phyloP scores from a whole-genome alignment of 2,113 vertebrate species.

The Pitta sordida region DNA sequence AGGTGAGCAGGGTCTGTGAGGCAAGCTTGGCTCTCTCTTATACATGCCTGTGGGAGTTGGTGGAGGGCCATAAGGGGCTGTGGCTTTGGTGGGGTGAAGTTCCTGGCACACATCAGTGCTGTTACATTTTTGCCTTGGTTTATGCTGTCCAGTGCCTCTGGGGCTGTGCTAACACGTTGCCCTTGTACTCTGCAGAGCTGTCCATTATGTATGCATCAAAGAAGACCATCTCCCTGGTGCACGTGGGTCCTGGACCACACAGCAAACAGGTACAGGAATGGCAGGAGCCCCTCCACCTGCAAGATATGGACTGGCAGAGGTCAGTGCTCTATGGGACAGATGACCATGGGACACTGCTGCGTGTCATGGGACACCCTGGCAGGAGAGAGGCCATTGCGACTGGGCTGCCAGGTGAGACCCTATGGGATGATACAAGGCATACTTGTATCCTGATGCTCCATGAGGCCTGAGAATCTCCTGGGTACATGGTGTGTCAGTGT shows the following conservation, averaged over 20 bases:
- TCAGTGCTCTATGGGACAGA: constrained; percentile 82
- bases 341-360: constrained; percentile 74
- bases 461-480: background rate
- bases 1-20: constrained; percentile 69
- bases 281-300: constrained; percentile 69
- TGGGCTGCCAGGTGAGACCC: constrained; percentile 71
- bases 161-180: background rate
- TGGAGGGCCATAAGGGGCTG: background rate
- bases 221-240: constrained; percentile 71
- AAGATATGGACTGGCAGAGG: constrained; percentile 85
- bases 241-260: constrained; percentile 61
- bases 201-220: constrained; percentile 76
- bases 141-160: fast-evolving
- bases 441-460: background rate
- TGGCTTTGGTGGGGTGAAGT: background rate
- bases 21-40: background rate
- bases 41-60: background rate
- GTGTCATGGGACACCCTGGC: constrained; percentile 51
- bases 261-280: constrained; percentile 65
- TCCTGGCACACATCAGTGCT: background rate
- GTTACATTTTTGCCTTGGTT: background rate
- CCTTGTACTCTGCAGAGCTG: constrained; percentile 67
- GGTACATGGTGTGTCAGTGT: background rate
- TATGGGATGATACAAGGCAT: background rate
- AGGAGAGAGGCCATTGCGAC: constrained; percentile 70